A percentile compares a stretch with the other conserved stretches of the same genome.
These are phyloP conservation scores for Harmothoe impar DNA, from an alignment of 2,888 invertebrate genomes.

Conservation along the genomic window DNA sequence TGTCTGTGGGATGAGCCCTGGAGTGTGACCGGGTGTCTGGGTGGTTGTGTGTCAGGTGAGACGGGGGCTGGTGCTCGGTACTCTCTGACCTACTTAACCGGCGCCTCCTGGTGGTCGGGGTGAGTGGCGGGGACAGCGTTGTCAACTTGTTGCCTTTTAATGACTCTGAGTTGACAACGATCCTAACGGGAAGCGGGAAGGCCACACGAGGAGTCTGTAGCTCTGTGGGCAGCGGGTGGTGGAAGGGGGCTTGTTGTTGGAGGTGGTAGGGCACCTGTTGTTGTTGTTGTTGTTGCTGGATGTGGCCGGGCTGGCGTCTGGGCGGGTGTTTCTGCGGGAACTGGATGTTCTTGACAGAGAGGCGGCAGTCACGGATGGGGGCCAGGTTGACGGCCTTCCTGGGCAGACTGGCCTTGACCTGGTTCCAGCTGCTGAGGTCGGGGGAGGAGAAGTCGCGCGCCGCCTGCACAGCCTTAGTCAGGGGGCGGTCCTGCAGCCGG, in stretches of 20 bases:
- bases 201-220: background rate
- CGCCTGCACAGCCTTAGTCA: constrained; percentile 22
- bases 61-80: background rate
- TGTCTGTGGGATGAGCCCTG: too few species aligned
- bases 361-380: constrained; percentile 43
- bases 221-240: background rate
- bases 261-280: background rate
- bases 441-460: background rate
- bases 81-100: constrained; percentile 3
- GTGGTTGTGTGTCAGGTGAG: background rate
- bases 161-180: constrained; percentile 47
- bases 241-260: background rate
- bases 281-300: constrained; percentile 39
- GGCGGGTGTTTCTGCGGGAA: constrained; percentile 8
- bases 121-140: constrained; percentile 15
- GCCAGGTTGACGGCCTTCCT: constrained; percentile 47
- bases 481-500: background rate
- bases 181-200: constrained; percentile 30
- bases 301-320: constrained; percentile 38
- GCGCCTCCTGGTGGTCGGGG: background rate
- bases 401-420: background rate
- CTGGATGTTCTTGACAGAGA: constrained; percentile 29
- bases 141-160: constrained; percentile 36
- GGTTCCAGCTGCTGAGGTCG: background rate
- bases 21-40: background rate